Conservation (phyloP, 2,888 invertebrate genomes). For the Eupithecia subfuscata region DNA sequence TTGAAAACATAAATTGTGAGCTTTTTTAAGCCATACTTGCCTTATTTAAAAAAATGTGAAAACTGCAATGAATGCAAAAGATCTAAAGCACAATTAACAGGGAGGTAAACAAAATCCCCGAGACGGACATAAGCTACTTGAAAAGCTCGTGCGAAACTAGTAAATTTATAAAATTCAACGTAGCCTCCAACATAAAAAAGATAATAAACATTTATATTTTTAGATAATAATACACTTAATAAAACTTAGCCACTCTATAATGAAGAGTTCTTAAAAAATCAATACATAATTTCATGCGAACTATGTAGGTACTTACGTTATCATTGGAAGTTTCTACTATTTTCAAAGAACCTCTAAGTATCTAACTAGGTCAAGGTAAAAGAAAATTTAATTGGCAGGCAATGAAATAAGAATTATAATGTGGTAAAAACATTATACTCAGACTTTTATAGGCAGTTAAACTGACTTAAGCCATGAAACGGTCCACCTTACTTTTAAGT, state of each 20-base stretch:
- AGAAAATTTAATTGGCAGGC: conserved; percentile 43
- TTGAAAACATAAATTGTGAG: too few relatives aligned
- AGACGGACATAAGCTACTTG: too few relatives aligned
- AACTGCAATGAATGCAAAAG: too few relatives aligned
- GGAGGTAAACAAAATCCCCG: too few relatives aligned
- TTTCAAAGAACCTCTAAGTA: conserved; percentile 28
- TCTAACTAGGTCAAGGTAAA: conserved; percentile 46
- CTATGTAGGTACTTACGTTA: not conserved
- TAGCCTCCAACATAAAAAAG: too few relatives aligned
- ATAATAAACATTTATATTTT: not conserved
- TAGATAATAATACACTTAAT: not conserved
- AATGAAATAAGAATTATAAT: conserved; percentile 30
- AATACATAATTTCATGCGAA: not conserved
- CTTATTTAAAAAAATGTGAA: too few relatives aligned
- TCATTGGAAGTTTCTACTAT: not conserved
- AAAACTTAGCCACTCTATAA: not conserved
- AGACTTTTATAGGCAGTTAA: conserved; percentile 30
- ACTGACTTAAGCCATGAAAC: conserved; percentile 26
- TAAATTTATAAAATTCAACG: too few relatives aligned
- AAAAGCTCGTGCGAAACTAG: too few relatives aligned
- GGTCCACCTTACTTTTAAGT: conserved; percentile 21
- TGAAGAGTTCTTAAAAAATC: not conserved
- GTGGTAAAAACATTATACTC: conserved; percentile 24
- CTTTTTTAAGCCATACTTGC: too few relatives aligned
- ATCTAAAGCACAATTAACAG: too few relatives aligned